Percentiles rank a stretch among this genome's conserved stretches.
phyloP scores from a whole-genome alignment of 2,797 vertebrate species.

The Gallinago nigripennis region DNA sequence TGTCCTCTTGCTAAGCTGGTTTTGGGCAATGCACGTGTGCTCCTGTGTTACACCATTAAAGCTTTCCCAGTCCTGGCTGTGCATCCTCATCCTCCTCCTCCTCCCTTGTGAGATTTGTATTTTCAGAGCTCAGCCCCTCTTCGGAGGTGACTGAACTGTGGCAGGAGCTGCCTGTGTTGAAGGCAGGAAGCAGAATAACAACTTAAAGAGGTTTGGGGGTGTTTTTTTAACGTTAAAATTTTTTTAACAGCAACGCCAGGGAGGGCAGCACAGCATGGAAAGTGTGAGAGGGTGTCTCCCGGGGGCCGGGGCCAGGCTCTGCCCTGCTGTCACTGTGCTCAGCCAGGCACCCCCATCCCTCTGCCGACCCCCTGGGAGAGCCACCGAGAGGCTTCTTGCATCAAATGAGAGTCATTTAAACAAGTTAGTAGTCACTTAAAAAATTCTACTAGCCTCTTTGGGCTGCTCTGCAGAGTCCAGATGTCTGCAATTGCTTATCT shows the following conservation, averaged over 20 bases:
- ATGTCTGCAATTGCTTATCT: accelerated
- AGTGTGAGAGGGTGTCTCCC: background rate
- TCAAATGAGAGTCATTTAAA: background rate
- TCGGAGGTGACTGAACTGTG: background rate
- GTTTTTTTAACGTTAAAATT: background rate
- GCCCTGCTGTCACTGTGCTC: background rate
- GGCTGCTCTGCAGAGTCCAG: background rate
- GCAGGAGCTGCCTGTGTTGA: background rate
- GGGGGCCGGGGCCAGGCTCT: background rate
- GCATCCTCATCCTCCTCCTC: background rate
- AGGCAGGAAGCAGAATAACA: constrained; percentile 1
- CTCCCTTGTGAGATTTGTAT: background rate
- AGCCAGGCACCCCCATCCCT: background rate
- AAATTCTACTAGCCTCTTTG: background rate
- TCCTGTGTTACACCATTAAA: background rate
- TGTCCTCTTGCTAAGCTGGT: background rate
- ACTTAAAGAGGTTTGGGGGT: background rate
- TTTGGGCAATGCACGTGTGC: background rate
- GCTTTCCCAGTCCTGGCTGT: background rate
- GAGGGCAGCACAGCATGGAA: background rate
- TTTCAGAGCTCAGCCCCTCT: background rate
- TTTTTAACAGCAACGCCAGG: background rate
- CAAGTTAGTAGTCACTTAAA: background rate
- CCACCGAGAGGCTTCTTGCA: background rate
- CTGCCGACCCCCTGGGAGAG: background rate